A percentile compares a stretch with the other conserved stretches of the same genome.
Conservation (phyloP, 2,113 vertebrate species). For the Megaceryle maxima region DNA sequence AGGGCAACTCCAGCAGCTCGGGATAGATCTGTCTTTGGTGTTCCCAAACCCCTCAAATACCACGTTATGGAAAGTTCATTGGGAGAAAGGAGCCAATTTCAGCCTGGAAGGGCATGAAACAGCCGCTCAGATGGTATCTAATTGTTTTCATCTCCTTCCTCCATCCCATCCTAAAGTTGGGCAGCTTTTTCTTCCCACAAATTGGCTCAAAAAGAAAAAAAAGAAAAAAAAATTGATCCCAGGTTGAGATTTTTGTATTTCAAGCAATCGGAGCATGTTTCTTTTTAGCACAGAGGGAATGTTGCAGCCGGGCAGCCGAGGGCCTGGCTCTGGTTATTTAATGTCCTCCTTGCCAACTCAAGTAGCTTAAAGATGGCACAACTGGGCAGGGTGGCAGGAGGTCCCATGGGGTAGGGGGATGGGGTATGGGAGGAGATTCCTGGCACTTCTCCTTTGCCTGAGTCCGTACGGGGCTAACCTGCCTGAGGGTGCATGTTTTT, state of each 20-base stretch:
- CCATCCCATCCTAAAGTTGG: accelerated
- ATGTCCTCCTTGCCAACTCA: background rate
- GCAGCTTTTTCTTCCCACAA: background rate
- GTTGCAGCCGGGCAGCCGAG: accelerated
- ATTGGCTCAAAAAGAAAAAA: background rate
- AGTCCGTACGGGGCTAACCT: background rate
- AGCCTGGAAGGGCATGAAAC: background rate
- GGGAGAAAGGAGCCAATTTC: background rate
- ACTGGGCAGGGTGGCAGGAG: background rate
- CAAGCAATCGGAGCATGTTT: background rate
- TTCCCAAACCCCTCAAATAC: background rate
- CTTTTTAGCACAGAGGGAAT: background rate
- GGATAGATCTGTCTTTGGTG: background rate
- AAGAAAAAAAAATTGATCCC: background rate
- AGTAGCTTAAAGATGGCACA: accelerated
- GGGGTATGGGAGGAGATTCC: no score
- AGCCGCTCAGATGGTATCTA: background rate
- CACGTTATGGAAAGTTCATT: background rate
- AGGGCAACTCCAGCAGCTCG: background rate
- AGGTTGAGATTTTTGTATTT: background rate
- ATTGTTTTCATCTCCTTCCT: background rate
- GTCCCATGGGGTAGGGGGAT: accelerated
- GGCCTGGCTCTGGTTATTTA: background rate
- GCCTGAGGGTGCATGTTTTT: background rate
- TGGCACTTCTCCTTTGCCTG: background rate